Evolutionary conservation across 2,113 vertebrate genomes (phyloP).

Genomic region (Caloenas nicobarica): DNA sequence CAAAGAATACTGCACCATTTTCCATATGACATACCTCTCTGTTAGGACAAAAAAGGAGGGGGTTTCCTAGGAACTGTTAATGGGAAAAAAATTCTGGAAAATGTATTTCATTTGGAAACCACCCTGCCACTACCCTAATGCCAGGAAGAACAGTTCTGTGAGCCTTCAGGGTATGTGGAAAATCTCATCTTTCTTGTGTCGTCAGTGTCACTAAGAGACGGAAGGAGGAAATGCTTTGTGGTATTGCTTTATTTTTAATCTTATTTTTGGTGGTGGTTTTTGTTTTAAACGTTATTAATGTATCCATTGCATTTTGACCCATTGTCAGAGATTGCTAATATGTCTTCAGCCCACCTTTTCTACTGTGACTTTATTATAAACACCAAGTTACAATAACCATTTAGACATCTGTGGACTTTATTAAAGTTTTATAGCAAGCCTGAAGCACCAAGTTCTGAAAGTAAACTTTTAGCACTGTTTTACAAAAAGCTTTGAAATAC

Average conservation of each 20-base stretch:
- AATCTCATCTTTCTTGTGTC: not conserved
- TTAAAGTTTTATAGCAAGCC: not conserved
- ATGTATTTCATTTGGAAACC: not conserved
- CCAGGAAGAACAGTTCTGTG: not conserved
- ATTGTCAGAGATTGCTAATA: not conserved
- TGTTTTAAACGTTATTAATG: not conserved
- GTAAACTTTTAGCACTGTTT: not conserved
- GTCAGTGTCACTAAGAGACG: not conserved
- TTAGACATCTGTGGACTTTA: not conserved
- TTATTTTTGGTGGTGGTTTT: not conserved
- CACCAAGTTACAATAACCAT: not conserved
- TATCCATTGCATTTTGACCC: not conserved
- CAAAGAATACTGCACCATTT: not conserved
- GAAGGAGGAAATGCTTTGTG: not conserved
- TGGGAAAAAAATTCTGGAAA: not conserved
- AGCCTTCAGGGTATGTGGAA: not conserved
- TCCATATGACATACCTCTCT: fast-evolving
- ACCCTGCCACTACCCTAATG: not conserved
- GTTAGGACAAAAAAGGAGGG: not conserved
- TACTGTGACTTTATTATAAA: not conserved
- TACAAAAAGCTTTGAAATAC: not conserved
- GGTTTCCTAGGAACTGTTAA: not conserved
- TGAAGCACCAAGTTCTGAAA: not conserved
- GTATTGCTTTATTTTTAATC: not conserved
- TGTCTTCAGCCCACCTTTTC: not conserved